Percentiles rank a stretch among this genome's conserved stretches.
These are phyloP conservation scores for Pseudobourletiella spinata DNA, from an alignment of 1,140 invertebrate genomes.

Conservation along the genomic window DNA sequence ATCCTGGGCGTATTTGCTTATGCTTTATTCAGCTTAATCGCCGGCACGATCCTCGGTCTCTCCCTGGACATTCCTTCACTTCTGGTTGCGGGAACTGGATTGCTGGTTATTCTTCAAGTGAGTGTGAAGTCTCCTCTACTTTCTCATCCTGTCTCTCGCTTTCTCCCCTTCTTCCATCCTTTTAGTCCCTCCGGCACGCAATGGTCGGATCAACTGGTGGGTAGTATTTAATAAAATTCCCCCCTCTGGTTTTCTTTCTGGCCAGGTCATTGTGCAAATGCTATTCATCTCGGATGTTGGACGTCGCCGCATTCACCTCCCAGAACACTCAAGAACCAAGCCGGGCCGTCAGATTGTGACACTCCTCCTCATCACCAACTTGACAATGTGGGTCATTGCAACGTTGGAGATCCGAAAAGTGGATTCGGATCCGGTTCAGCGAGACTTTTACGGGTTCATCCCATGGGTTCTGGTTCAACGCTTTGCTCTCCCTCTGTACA, in stretches of 20 bases:
- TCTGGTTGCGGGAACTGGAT: constrained; percentile 77
- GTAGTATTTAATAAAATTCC: too few relatives aligned
- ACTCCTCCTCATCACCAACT: constrained; percentile 87
- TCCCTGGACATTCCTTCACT: constrained; percentile 77
- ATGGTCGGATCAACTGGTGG: too few relatives aligned
- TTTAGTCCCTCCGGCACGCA: too few relatives aligned
- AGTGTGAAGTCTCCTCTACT: constrained; percentile 25
- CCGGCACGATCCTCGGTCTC: constrained; percentile 64
- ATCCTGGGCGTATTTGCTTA: constrained; percentile 86
- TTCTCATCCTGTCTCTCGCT: not conserved
- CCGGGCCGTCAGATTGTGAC: constrained; percentile 91
- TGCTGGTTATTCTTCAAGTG: constrained; percentile 73
- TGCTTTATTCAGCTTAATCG: constrained; percentile 84
- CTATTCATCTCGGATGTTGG: constrained; percentile 91
- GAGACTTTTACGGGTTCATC: constrained; percentile 86
- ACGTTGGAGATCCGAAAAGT: constrained; percentile 71
- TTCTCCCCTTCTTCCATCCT: too few relatives aligned
- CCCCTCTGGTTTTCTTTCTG: too few relatives aligned
- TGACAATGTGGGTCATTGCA: constrained; percentile 90
- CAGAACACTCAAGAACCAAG: constrained; percentile 84
- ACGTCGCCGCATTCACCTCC: constrained; percentile 74
- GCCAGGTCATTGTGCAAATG: constrained; percentile 81
- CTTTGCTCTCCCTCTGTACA: constrained; percentile 85
- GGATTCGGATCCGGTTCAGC: constrained; percentile 47
- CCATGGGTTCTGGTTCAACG: constrained; percentile 91